These are phyloP conservation scores for Cyclura pinguis DNA, from an alignment of 2,797 vertebrate species.

Conservation along the genomic window DNA sequence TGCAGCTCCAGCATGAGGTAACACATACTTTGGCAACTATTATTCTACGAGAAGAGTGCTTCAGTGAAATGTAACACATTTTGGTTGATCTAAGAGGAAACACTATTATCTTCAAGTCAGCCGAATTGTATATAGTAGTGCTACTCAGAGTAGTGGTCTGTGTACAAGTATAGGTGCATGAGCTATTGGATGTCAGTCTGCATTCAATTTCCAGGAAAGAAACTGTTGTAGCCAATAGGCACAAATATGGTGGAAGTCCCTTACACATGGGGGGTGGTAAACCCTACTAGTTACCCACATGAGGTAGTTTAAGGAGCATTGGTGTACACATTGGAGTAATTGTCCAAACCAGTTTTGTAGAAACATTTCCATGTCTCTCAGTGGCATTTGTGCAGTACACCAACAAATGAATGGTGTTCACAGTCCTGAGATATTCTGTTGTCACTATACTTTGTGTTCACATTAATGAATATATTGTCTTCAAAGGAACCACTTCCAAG, in stretches of 20 bases:
- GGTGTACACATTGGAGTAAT: background rate
- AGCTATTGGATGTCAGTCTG: too few relatives aligned
- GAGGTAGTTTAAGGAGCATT: too few relatives aligned
- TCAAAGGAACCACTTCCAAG: constrained; percentile 1
- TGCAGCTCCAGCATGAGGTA: background rate
- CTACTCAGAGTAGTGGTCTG: too few relatives aligned
- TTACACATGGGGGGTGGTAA: too few relatives aligned
- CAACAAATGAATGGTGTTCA: background rate
- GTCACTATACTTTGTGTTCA: background rate
- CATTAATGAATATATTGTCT: background rate
- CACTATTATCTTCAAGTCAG: background rate
- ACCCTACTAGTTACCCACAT: too few relatives aligned
- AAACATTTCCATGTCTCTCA: background rate
- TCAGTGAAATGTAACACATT: rapidly evolving
- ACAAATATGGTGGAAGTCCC: too few relatives aligned
- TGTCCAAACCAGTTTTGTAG: background rate
- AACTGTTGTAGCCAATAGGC: too few relatives aligned
- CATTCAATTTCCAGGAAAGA: too few relatives aligned
- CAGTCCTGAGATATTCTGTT: background rate
- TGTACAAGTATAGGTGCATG: too few relatives aligned
- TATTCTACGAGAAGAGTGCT: constrained; percentile 7
- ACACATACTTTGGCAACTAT: constrained; percentile 15
- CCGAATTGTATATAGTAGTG: background rate
- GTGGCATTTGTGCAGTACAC: background rate
- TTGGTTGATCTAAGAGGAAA: background rate